Percentiles rank a stretch among this genome's conserved stretches.
These are phyloP conservation scores for Callocephalon fimbriatum DNA, from an alignment of 2,113 vertebrate species.

Conservation along the genomic window DNA sequence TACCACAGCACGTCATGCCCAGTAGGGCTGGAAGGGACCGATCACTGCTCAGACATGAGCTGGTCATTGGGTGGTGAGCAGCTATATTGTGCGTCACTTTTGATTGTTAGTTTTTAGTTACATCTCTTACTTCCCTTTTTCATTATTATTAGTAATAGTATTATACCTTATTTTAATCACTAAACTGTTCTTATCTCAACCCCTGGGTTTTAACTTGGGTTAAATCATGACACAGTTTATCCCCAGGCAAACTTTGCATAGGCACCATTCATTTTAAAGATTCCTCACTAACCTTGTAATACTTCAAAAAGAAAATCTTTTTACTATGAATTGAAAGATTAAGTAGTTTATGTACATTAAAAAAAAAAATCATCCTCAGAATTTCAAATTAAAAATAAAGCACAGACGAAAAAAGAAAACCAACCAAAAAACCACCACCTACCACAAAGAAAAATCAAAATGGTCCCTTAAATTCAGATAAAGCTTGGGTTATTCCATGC, in stretches of 20 bases:
- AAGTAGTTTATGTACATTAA: fast-evolving
- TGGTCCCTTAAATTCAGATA: not conserved
- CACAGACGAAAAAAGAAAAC: not conserved
- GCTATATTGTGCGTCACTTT: not conserved
- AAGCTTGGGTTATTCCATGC: not conserved
- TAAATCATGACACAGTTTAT: not conserved
- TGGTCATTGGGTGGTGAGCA: not conserved
- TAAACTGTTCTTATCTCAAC: not conserved
- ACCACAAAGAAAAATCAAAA: fast-evolving
- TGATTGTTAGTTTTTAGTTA: not conserved
- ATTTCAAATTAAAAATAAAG: not conserved
- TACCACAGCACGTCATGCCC: not conserved
- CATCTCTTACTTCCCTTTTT: not conserved
- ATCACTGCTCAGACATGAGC: not conserved
- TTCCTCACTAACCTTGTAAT: not conserved
- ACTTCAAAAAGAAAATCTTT: not conserved
- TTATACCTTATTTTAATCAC: not conserved
- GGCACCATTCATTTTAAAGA: not conserved
- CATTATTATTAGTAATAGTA: not conserved
- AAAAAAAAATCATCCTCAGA: not conserved
- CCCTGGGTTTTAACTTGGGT: not conserved
- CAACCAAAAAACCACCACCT: not conserved
- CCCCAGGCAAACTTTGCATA: not conserved
- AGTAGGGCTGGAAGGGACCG: not conserved
- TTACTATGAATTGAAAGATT: not conserved